Evolutionary conservation across 64 coral and sea anemone genomes (phyloP).

Genomic region (Porites australiensis): DNA sequence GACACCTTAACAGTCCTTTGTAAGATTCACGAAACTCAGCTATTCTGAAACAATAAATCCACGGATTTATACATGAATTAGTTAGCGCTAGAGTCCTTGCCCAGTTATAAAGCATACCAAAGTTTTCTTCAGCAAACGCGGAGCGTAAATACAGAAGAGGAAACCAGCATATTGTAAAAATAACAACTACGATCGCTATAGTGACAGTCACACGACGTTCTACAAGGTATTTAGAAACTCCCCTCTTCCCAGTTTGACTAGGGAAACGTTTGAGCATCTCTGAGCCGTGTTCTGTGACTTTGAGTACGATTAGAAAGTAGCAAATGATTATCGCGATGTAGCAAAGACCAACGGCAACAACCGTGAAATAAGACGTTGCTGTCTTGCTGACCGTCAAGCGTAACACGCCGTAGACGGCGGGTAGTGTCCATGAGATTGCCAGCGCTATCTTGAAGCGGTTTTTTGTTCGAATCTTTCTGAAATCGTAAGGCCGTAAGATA

Average conservation of each 20-base stretch:
- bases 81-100: slow-evolving; percentile 79
- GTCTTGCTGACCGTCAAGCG: slow-evolving; percentile 75
- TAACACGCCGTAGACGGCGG: slow-evolving; percentile 70
- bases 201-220: slow-evolving; percentile 86
- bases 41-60: slow-evolving; percentile 89
- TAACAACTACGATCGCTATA: slow-evolving; percentile 28
- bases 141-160: too few species aligned
- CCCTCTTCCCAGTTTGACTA: background rate
- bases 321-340: slow-evolving; percentile 75
- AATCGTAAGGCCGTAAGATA: slow-evolving; percentile 70
- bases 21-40: slow-evolving; percentile 88
- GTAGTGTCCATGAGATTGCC: slow-evolving; percentile 59
- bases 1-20: slow-evolving; percentile 50
- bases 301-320: slow-evolving; percentile 80
- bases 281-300: slow-evolving; percentile 70
- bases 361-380: slow-evolving; percentile 83
- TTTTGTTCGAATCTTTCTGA: slow-evolving; percentile 40
- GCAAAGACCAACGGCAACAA: slow-evolving; percentile 74
- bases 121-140: slow-evolving; percentile 43
- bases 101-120: slow-evolving; percentile 83
- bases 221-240: slow-evolving; percentile 25
- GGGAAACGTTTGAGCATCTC: slow-evolving; percentile 32
- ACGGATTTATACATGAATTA: slow-evolving; percentile 84
- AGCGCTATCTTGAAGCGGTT: slow-evolving; percentile 64
- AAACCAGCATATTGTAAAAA: too few species aligned